A percentile compares a stretch with the other conserved stretches of the same genome.
Evolutionary conservation across 2,797 vertebrate genomes (phyloP).

Genomic region (Champsocephalus gunnari): DNA sequence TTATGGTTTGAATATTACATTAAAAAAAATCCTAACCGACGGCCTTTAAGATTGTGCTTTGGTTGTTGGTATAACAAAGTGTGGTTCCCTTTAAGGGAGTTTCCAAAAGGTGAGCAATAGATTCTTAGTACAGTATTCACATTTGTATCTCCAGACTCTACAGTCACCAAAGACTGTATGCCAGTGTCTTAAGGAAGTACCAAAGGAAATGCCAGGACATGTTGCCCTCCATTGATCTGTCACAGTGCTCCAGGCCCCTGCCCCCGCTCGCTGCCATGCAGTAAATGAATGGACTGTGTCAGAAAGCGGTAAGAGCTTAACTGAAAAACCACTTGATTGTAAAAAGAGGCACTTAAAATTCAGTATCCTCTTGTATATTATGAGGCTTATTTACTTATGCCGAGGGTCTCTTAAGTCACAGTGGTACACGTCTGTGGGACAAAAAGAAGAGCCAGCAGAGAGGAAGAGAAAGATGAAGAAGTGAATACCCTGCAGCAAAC

Average conservation of each 20-base stretch:
- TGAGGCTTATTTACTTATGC: constrained; percentile 53
- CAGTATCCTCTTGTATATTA: constrained; percentile 34
- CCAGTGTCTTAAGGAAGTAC: constrained; percentile 27
- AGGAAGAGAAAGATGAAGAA: constrained; percentile 19
- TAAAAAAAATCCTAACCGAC: neutral
- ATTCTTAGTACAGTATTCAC: constrained; percentile 20
- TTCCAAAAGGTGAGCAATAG: constrained; percentile 22
- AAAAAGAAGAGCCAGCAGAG: constrained; percentile 1
- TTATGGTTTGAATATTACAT: too few relatives aligned
- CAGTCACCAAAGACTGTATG: constrained; percentile 15
- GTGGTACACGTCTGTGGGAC: constrained; percentile 21
- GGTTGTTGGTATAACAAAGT: neutral
- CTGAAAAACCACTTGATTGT: constrained; percentile 48
- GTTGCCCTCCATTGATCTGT: constrained; percentile 52
- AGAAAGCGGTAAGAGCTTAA: constrained; percentile 21
- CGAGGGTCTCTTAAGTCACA: constrained; percentile 27
- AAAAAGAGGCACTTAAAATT: constrained; percentile 51
- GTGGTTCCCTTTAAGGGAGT: neutral
- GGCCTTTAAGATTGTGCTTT: neutral
- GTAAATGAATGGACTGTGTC: constrained; percentile 48
- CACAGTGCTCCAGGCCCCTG: constrained; percentile 44
- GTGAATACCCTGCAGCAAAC: constrained; percentile 48
- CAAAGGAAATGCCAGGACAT: constrained; percentile 50
- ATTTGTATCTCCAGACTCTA: constrained; percentile 21
- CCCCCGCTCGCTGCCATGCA: constrained; percentile 25